Percentiles rank a stretch among this genome's conserved stretches.
These are phyloP conservation scores for Limanda limanda DNA, from an alignment of 2,113 vertebrate species.

Conservation along the genomic window DNA sequence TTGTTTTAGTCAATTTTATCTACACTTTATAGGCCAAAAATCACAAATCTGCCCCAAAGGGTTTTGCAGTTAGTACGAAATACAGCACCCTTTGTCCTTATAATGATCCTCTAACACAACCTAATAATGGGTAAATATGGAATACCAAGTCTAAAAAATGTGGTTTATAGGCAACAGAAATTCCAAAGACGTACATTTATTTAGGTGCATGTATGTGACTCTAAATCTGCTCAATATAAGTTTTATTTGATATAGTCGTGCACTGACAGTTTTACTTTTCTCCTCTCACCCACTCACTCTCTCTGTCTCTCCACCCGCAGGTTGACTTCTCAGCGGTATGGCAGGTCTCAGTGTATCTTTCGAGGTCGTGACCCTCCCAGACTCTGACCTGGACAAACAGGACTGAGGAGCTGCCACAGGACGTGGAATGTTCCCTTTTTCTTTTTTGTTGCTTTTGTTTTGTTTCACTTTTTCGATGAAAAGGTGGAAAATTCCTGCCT, in stretches of 20 bases:
- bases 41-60: too few species aligned
- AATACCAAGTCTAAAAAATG: too few species aligned
- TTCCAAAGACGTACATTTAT: neutral
- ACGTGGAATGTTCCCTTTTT: conserved; percentile 48
- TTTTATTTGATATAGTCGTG: neutral
- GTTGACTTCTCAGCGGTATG: conserved; percentile 55
- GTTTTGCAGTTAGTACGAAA: too few species aligned
- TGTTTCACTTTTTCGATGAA: conserved; percentile 30
- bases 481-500: conserved; percentile 26
- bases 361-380: conserved; percentile 57
- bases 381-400: conserved; percentile 68
- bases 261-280: neutral
- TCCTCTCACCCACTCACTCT: neutral
- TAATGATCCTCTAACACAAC: too few species aligned
- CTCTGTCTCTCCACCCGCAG: conserved; percentile 26
- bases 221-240: neutral
- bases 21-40: too few species aligned
- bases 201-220: neutral
- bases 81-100: too few species aligned
- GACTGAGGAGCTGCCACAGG: conserved; percentile 45
- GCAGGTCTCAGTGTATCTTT: conserved; percentile 59
- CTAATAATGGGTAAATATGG: too few species aligned
- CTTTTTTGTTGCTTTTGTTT: neutral
- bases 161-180: too few species aligned
- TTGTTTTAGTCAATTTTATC: too few species aligned